phyloP scores from a whole-genome alignment of 2,113 vertebrate genomes.

The Saccopteryx bilineata region DNA sequence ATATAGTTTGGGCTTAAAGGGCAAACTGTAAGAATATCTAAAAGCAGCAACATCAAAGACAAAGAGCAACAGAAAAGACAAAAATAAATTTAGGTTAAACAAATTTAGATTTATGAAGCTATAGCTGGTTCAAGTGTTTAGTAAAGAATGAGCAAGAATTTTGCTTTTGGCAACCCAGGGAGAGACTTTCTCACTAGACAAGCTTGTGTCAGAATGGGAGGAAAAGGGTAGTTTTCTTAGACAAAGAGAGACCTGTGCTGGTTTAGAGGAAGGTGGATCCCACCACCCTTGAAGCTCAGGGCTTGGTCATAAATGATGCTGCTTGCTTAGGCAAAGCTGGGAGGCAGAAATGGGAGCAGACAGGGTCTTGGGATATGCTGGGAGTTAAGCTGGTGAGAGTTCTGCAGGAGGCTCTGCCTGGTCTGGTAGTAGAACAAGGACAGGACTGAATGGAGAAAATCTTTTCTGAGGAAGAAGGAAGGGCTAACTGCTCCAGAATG shows the following conservation, averaged over 20 bases:
- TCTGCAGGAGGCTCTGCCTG: background rate
- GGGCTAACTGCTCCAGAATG: background rate
- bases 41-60: conserved; percentile 47
- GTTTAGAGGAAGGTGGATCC: background rate
- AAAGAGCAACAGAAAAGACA: conserved; percentile 57
- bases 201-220: background rate
- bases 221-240: background rate
- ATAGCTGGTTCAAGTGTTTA: background rate
- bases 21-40: conserved; percentile 17
- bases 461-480: background rate
- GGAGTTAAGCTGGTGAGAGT: background rate
- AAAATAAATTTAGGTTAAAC: conserved; percentile 26
- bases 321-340: background rate
- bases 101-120: conserved; percentile 53
- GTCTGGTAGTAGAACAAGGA: conserved; percentile 16
- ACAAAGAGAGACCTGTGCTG: background rate
- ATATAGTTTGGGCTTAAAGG: conserved; percentile 52
- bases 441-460: background rate
- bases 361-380: background rate
- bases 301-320: background rate
- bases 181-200: background rate
- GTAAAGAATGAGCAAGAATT: background rate
- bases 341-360: background rate
- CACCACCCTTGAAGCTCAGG: background rate
- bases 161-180: conserved; percentile 4